Conservation (phyloP, 2,888 invertebrate species). For the Glaucopsyche alexis region DNA sequence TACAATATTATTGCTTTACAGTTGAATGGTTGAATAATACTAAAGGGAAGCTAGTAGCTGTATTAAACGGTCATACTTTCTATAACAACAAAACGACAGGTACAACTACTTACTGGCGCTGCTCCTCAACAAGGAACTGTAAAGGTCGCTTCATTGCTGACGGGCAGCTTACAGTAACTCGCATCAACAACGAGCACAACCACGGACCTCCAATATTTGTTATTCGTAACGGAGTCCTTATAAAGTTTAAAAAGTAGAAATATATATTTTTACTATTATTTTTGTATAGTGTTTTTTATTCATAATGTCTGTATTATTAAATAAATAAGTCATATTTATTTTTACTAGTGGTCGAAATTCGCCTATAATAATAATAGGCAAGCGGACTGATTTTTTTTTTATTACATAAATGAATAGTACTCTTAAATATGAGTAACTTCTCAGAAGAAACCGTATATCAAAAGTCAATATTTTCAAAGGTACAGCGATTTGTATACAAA, state of each 20-base stretch:
- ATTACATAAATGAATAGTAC: too few species aligned
- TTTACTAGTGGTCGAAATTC: too few species aligned
- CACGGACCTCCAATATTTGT: slow-evolving; percentile 39
- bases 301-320: too few species aligned
- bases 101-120: slow-evolving; percentile 38
- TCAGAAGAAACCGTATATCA: too few species aligned
- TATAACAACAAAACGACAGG: slow-evolving; percentile 30
- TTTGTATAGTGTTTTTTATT: too few species aligned
- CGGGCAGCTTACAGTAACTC: background rate
- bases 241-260: slow-evolving; percentile 30
- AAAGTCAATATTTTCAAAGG: too few species aligned
- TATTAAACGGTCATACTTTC: slow-evolving; percentile 37
- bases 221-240: slow-evolving; percentile 35
- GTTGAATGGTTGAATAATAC: background rate
- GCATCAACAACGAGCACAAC: slow-evolving; percentile 47
- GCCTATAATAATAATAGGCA: too few species aligned
- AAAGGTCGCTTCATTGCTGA: slow-evolving; percentile 41
- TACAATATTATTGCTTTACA: background rate
- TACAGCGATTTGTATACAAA: too few species aligned
- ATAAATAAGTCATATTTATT: too few species aligned
- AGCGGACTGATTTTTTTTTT: too few species aligned
- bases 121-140: slow-evolving; percentile 38
- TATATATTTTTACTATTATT: too few species aligned
- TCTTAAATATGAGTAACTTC: too few species aligned
- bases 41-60: slow-evolving; percentile 24